Evolutionary conservation across 2,113 vertebrate genomes (phyloP).

Genomic region (Poeciliopsis occidentalis): DNA sequence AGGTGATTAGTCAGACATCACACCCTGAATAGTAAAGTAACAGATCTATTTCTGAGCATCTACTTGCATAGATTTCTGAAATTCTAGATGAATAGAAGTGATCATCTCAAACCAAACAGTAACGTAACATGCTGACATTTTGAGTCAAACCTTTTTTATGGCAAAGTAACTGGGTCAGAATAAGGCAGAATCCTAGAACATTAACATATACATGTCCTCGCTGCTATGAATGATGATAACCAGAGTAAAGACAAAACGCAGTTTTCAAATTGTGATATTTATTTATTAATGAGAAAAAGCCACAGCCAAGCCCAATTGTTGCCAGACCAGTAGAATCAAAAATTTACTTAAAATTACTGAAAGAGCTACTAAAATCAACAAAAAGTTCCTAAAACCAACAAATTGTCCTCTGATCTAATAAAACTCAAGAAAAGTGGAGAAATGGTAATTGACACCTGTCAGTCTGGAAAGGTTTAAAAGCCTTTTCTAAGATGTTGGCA

Average conservation of each 20-base stretch:
- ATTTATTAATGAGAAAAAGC: no score
- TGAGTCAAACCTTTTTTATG: background rate
- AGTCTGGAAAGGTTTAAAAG: background rate
- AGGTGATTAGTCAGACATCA: background rate
- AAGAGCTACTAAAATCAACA: background rate
- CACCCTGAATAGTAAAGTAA: background rate
- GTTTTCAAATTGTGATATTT: no score
- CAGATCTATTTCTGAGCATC: no score
- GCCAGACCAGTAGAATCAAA: background rate
- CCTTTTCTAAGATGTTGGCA: background rate
- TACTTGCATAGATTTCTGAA: no score
- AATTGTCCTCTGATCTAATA: background rate
- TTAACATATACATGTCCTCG: no score
- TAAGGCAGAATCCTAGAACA: no score
- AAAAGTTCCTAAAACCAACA: background rate
- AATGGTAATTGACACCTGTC: no score
- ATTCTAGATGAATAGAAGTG: no score
- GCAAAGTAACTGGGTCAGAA: background rate
- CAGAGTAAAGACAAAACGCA: no score
- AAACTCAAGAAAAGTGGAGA: background rate
- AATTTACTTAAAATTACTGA: background rate
- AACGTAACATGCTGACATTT: no score
- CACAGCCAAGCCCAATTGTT: background rate
- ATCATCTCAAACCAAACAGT: no score
- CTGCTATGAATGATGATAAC: no score